Percentiles rank a stretch among this genome's conserved stretches.
phyloP scores from a whole-genome alignment of 2,113 vertebrate species.

The Laterallus jamaicensis region DNA sequence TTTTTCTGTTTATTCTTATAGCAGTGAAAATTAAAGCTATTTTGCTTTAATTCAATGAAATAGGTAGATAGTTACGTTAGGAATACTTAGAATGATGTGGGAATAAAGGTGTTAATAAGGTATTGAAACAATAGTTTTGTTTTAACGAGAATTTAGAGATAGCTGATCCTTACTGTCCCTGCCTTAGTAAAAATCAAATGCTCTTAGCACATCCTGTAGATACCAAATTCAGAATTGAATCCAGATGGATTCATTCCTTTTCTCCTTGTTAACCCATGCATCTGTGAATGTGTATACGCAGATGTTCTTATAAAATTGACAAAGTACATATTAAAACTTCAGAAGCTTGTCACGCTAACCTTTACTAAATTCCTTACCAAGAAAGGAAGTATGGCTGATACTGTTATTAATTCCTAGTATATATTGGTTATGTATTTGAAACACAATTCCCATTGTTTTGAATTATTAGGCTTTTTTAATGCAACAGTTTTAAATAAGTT shows the following conservation, averaged over 20 bases:
- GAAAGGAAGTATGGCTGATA: neutral
- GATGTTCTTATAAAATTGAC: conserved; percentile 1
- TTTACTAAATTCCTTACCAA: conserved; percentile 2
- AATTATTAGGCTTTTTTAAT: neutral
- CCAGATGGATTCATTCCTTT: neutral
- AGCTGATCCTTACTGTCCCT: neutral
- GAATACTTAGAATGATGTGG: neutral
- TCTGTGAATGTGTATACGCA: neutral
- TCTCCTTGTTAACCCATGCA: neutral
- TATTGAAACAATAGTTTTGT: neutral
- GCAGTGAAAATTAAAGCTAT: neutral
- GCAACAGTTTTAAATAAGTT: neutral
- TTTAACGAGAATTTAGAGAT: neutral
- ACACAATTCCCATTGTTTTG: neutral
- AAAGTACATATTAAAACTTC: neutral
- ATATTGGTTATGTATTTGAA: neutral
- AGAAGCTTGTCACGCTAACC: conserved; percentile 1
- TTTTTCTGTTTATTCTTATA: neutral
- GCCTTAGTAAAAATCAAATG: neutral
- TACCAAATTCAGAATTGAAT: neutral
- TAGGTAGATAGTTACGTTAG: neutral
- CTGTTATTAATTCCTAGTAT: neutral
- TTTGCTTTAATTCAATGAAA: neutral
- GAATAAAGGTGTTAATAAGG: neutral
- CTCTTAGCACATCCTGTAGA: neutral